Evolutionary conservation across 2,797 vertebrate genomes (phyloP).

Genomic region (Rhadinocentrus ornatus): DNA sequence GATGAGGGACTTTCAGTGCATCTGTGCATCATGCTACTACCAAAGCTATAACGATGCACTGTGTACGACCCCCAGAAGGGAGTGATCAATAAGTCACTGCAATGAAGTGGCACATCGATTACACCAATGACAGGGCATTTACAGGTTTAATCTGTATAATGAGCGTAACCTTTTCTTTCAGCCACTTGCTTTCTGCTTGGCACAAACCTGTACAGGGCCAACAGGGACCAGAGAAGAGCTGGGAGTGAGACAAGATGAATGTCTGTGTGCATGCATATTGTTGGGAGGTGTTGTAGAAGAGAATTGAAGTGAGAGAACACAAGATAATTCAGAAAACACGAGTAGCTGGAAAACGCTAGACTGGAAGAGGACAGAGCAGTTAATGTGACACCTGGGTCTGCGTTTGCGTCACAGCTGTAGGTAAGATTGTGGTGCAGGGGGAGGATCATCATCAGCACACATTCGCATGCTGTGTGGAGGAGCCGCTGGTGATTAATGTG

Average conservation of each 20-base stretch:
- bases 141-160: slow-evolving; percentile 87
- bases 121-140: slow-evolving; percentile 82
- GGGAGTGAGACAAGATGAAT: slow-evolving; percentile 53
- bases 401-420: slow-evolving; percentile 60
- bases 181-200: slow-evolving; percentile 67
- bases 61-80: slow-evolving; percentile 71
- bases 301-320: neutral
- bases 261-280: slow-evolving; percentile 13
- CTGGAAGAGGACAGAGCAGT: slow-evolving; percentile 21
- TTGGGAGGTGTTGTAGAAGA: neutral
- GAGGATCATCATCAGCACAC: slow-evolving; percentile 55
- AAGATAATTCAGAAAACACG: neutral
- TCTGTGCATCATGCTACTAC: slow-evolving; percentile 33
- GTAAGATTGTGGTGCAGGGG: slow-evolving; percentile 51
- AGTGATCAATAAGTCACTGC: slow-evolving; percentile 83
- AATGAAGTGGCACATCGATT: slow-evolving; percentile 86
- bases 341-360: neutral
- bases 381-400: slow-evolving; percentile 49
- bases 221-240: slow-evolving; percentile 25
- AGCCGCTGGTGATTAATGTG: slow-evolving; percentile 75
- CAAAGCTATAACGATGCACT: slow-evolving; percentile 73
- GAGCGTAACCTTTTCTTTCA: slow-evolving; percentile 81
- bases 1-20: slow-evolving; percentile 13
- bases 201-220: slow-evolving; percentile 52
- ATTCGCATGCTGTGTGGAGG: slow-evolving; percentile 66